Conservation (phyloP, 1,140 invertebrate species). For the Orchesella cincta region DNA sequence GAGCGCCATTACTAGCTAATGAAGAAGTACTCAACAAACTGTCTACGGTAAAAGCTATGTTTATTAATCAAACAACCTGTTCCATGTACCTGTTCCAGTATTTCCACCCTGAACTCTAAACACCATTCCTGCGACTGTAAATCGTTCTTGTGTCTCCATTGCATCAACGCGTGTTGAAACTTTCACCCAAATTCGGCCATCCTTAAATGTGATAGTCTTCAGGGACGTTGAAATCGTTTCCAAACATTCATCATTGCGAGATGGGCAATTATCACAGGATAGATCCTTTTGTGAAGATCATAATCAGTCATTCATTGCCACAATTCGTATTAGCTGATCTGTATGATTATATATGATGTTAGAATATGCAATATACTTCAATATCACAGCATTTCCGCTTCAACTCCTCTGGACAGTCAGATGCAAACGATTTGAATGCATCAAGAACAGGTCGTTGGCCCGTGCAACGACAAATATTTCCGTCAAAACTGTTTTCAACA, state of each 20-base stretch:
- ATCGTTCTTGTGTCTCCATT: constrained; percentile 61
- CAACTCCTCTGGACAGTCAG: constrained; percentile 51
- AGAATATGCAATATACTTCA: constrained; percentile 53
- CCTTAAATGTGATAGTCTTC: background rate
- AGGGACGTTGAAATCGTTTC: background rate
- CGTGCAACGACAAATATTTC: constrained; percentile 87
- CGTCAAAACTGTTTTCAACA: constrained; percentile 74
- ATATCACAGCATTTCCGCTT: constrained; percentile 53
- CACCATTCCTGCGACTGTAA: constrained; percentile 56
- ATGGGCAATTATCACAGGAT: background rate
- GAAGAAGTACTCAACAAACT: too few relatives aligned
- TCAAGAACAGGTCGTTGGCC: constrained; percentile 62
- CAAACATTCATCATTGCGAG: background rate
- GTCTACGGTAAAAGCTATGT: too few relatives aligned
- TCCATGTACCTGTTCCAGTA: constrained; percentile 66
- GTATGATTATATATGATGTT: background rate
- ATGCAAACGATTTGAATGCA: constrained; percentile 59
- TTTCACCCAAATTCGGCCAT: constrained; percentile 59
- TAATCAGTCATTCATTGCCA: background rate
- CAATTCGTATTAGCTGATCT: too few relatives aligned
- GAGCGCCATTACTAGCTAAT: too few relatives aligned
- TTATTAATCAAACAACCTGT: background rate
- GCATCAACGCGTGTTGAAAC: constrained; percentile 60
- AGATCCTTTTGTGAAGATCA: background rate
- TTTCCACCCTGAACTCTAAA: constrained; percentile 69